Percentiles rank a stretch among this genome's conserved stretches.
These are phyloP conservation scores for Chironomus striatipennis DNA, from an alignment of 1,140 invertebrate genomes.

Conservation along the genomic window DNA sequence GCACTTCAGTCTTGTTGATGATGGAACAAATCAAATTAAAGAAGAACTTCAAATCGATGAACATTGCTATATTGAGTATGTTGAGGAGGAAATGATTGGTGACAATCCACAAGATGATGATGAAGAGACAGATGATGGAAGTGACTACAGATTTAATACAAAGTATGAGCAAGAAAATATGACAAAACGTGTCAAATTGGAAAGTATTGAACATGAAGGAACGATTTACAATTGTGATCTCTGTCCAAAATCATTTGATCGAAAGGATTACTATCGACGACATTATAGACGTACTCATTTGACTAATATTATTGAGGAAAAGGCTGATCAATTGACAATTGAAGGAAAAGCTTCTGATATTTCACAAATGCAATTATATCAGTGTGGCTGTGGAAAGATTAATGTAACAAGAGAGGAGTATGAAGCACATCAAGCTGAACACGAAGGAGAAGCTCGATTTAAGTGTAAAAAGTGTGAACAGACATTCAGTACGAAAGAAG, in stretches of 20 bases:
- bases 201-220: not conserved
- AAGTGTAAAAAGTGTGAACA: not conserved
- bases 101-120: no score
- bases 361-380: not conserved
- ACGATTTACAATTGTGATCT: conserved; percentile 6
- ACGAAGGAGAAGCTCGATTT: not conserved
- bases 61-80: no score
- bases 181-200: no score
- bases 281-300: not conserved
- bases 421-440: not conserved
- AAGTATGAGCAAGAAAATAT: no score
- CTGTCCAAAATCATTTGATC: not conserved
- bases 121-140: no score
- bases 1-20: no score
- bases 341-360: not conserved
- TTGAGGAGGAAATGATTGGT: no score
- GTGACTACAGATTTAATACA: no score
- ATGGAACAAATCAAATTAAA: no score
- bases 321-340: not conserved
- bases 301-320: not conserved
- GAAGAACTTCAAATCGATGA: no score
- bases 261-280: not conserved
- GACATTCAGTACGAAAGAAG: not conserved
- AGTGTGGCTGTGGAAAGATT: not conserved
- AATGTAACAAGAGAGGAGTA: not conserved